Evolutionary conservation across 2,797 vertebrate genomes (phyloP).

Genomic region (Xiphorhynchus erythropygius): DNA sequence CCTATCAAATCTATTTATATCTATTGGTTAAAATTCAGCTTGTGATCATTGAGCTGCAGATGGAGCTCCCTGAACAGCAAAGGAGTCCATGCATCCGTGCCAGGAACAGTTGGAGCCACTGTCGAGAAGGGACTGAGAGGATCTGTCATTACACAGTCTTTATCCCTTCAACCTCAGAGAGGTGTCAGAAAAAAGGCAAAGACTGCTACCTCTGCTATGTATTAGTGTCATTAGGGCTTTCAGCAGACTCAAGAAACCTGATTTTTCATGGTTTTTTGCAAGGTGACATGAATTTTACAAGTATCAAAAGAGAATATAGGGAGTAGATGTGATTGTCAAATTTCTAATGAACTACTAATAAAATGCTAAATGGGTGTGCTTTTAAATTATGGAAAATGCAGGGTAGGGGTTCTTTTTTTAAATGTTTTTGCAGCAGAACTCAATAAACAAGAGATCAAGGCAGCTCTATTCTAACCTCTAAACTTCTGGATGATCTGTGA

Average conservation of each 20-base stretch:
- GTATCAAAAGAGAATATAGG: not conserved
- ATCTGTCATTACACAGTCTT: not conserved
- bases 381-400: not conserved
- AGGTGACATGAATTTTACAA: not conserved
- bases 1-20: conserved; percentile 19
- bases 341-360: not conserved
- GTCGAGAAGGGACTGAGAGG: not conserved
- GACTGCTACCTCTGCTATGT: not conserved
- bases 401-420: not conserved
- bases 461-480: not conserved
- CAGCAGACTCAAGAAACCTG: not conserved
- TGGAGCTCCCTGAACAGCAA: not conserved
- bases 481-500: conserved; percentile 1
- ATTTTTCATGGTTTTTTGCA: not conserved
- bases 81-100: not conserved
- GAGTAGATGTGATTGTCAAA: not conserved
- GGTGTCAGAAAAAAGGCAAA: not conserved
- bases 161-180: not conserved
- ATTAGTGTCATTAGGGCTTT: not conserved
- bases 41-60: conserved; percentile 35
- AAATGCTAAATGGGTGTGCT: not conserved
- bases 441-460: not conserved
- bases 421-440: not conserved
- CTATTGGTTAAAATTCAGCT: conserved; percentile 21
- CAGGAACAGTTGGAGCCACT: not conserved